phyloP scores from a whole-genome alignment of 2,797 vertebrate genomes.

The Syndactyla subalaris region DNA sequence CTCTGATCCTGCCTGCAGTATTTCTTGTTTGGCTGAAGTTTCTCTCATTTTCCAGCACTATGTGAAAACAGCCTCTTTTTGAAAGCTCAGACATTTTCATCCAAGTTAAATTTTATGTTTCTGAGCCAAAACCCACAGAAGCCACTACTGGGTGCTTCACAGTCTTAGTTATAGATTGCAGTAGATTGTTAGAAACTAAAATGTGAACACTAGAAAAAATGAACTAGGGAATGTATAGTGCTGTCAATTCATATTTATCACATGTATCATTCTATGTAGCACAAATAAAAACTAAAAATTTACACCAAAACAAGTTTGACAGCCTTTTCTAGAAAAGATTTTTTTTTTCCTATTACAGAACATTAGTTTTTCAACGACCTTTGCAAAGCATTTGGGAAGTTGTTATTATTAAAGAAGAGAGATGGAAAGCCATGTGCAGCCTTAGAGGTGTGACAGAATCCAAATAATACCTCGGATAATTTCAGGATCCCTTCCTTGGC shows the following conservation, averaged over 20 bases:
- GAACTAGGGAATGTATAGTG: not conserved
- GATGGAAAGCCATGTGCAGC: not conserved
- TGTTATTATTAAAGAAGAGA: not conserved
- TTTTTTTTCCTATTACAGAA: not conserved
- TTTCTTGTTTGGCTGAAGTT: not conserved
- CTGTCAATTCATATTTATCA: not conserved
- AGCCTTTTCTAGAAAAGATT: not conserved
- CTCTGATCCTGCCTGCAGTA: not conserved
- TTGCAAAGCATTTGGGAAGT: not conserved
- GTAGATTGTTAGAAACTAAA: not conserved
- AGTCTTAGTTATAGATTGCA: slow-evolving; percentile 36
- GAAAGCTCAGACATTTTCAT: slow-evolving; percentile 28
- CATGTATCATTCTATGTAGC: not conserved
- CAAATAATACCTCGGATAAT: not conserved
- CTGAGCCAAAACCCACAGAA: slow-evolving; percentile 37
- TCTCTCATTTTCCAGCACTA: not conserved
- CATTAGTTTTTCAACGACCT: not conserved
- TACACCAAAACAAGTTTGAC: not conserved
- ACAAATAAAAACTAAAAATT: not conserved
- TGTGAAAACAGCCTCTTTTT: not conserved
- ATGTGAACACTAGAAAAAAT: not conserved
- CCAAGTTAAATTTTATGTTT: not conserved
- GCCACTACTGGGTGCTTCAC: slow-evolving; percentile 20
- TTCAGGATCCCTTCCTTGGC: not conserved
- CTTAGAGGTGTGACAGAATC: not conserved